phyloP scores from a whole-genome alignment of 2,888 invertebrate species.

The Globia sparganii region DNA sequence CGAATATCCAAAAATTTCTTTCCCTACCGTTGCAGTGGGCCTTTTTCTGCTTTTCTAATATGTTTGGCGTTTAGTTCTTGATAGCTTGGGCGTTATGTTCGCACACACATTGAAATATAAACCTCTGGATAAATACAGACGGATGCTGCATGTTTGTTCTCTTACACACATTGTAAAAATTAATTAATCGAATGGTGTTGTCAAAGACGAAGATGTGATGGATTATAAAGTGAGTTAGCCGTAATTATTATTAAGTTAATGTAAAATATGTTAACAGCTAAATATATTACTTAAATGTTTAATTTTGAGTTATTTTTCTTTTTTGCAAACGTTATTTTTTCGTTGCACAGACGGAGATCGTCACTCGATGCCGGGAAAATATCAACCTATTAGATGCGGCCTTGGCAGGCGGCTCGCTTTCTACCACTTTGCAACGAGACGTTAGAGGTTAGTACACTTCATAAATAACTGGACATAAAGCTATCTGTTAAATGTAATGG shows the following conservation, averaged over 20 bases:
- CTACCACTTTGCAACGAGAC: conserved; percentile 90
- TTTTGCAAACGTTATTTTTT: conserved; percentile 74
- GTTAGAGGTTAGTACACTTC: conserved; percentile 89
- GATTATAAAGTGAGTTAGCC: conserved; percentile 72
- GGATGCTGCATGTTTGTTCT: conserved; percentile 63
- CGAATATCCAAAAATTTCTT: conserved; percentile 66
- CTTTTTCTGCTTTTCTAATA: conserved; percentile 79
- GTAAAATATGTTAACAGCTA: conserved; percentile 63
- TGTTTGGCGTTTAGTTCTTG: conserved; percentile 74
- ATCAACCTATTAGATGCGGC: conserved; percentile 94
- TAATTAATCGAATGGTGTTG: conserved; percentile 55
- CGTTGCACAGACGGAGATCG: conserved; percentile 94
- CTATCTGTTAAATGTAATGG: conserved; percentile 18
- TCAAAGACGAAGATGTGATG: conserved; percentile 64
- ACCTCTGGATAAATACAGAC: conserved; percentile 40
- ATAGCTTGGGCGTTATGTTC: conserved; percentile 71
- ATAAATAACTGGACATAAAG: conserved; percentile 43
- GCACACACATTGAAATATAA: conserved; percentile 50
- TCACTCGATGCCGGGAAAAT: conserved; percentile 96
- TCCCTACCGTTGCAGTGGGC: conserved; percentile 69
- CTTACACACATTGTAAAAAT: conserved; percentile 55
- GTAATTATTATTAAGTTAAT: conserved; percentile 61
- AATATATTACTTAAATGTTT: conserved; percentile 55
- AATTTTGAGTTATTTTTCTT: conserved; percentile 58
- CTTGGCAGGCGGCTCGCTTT: conserved; percentile 89